phyloP scores from a whole-genome alignment of 2,113 vertebrate species.

The Trematocara zebra region DNA sequence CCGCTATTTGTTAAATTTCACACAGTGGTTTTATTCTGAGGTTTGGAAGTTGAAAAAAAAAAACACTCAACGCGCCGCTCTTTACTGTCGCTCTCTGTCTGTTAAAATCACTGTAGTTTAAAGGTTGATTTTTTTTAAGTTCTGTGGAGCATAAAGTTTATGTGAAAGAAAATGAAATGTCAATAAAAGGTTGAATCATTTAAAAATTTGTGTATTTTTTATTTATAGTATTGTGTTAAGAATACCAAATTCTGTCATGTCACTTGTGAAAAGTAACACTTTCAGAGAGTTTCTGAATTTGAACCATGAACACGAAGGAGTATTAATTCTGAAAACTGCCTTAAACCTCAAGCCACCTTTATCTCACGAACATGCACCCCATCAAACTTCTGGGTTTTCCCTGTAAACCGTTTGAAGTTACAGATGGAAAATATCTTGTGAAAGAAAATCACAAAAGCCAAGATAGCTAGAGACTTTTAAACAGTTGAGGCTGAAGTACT shows the following conservation, averaged over 20 bases:
- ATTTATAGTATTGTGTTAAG: not conserved
- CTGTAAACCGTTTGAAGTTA: conserved; percentile 14
- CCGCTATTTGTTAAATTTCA: not conserved
- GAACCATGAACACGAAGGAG: not conserved
- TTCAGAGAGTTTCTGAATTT: not conserved
- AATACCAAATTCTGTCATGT: not conserved
- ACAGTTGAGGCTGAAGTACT: not conserved
- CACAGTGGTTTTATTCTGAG: not conserved
- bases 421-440: conserved; percentile 41
- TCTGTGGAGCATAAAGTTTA: not conserved
- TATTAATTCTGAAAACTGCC: not conserved
- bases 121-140: not conserved
- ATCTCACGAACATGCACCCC: not conserved
- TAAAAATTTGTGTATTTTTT: not conserved
- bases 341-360: not conserved
- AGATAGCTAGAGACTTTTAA: not conserved
- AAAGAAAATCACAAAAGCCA: conserved; percentile 9
- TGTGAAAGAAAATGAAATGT: not conserved
- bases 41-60: not conserved
- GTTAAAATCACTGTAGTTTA: not conserved
- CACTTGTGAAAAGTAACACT: not conserved
- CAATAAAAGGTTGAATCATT: not conserved
- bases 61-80: not conserved
- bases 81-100: not conserved
- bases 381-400: conserved; percentile 48